Evolutionary conservation across 2,888 invertebrate species (phyloP).

Genomic region (Saturnia japonica): DNA sequence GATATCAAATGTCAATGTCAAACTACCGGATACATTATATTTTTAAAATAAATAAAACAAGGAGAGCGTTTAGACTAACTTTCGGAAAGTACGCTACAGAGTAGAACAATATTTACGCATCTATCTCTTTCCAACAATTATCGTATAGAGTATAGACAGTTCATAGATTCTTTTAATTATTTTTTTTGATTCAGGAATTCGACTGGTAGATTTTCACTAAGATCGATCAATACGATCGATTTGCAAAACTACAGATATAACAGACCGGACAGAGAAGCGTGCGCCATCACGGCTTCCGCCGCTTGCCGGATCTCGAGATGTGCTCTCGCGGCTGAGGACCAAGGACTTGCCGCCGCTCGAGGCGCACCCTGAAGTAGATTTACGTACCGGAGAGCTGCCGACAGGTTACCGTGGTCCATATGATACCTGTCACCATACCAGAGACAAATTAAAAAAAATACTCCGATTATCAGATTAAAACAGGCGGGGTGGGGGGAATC

Average conservation of each 20-base stretch:
- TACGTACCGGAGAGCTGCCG: slow-evolving; percentile 93
- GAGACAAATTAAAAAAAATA: neutral
- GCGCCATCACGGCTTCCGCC: slow-evolving; percentile 94
- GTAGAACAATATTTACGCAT: neutral
- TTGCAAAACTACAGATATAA: slow-evolving; percentile 52
- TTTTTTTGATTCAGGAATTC: neutral
- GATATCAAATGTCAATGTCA: neutral
- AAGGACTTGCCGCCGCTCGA: slow-evolving; percentile 89
- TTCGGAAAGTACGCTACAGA: neutral
- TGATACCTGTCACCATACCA: slow-evolving; percentile 83
- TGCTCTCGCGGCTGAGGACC: slow-evolving; percentile 92
- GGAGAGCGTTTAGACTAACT: neutral
- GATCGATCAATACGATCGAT: neutral
- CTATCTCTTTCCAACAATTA: neutral
- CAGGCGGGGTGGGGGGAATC: too few species aligned
- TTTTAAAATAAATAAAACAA: neutral
- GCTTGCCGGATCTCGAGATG: slow-evolving; percentile 95
- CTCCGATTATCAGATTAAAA: too few species aligned
- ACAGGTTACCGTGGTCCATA: slow-evolving; percentile 93
- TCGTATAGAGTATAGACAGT: neutral
- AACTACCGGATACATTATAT: neutral
- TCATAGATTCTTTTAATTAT: neutral
- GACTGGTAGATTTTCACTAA: neutral
- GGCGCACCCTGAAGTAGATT: slow-evolving; percentile 95
- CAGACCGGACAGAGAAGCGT: slow-evolving; percentile 91